Base-by-base conservation (phyloP, 2,888 invertebrate species). In the Tetranychus piercei region DNA sequence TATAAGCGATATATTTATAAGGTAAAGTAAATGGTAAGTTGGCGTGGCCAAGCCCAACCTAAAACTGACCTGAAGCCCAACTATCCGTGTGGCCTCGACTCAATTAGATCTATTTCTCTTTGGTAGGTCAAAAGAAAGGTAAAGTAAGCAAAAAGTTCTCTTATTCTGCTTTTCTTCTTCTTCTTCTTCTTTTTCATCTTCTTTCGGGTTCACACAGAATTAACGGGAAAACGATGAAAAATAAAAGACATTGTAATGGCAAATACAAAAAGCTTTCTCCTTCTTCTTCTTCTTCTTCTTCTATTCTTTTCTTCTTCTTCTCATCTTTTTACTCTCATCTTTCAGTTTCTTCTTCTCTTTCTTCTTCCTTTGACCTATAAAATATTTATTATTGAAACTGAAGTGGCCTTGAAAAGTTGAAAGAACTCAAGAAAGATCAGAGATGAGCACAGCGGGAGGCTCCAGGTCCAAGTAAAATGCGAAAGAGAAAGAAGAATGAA, bases 401-500 rank as follows among this genome's bases (percentile, higher is more conserved):
- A 34, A 34, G 34, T 34, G 34, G 34, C 34, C 34, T 34, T 34
- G 69, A 22, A n/a, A 22, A 69, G 34, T 15, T 55, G 15, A 55
- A 15, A 15, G 55, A 15, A 69, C 34, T 18, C 34, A 18, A 34
- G 11, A 34, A 34, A 69, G 22, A 23, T 11, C 69, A n/a, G 69
- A 9, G 11, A 11, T 69, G 15, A 34, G 69, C 69, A 34, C 22
- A 34, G 69, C 69, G 34, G 69, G 44, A 44, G 22, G 72, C 44
- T 44, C 8, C n/a, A 11, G 43, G 45, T 44, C n/a, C 44, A 72
- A 20, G 43, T 44, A 34, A 72, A 72, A 72, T 44, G 43, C 11
- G 72, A 45, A 23, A 44, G 71, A 72, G 23, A n/a, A 44, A 71
- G 71, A 72, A 45, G 34, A 72, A 34, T n/a, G 72, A 69, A 34